Conservation (phyloP, 2,797 vertebrate species). For the Margarornis squamiger region DNA sequence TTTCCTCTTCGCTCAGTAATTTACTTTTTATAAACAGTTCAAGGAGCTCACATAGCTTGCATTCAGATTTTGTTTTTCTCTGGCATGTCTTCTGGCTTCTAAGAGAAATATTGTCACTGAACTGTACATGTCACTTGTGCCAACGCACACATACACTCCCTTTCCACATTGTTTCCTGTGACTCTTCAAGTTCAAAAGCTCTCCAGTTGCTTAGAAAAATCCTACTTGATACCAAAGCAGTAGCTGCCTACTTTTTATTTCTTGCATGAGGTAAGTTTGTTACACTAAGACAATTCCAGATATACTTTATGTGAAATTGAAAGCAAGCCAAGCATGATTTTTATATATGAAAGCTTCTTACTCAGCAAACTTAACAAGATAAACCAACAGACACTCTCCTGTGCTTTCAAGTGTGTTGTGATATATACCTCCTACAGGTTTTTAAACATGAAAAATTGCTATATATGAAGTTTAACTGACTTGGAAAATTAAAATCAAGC, state of each 20-base stretch:
- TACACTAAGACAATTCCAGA: neutral
- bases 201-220: neutral
- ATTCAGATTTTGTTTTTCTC: neutral
- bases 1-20: neutral
- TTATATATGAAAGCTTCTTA: neutral
- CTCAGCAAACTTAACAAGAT: neutral
- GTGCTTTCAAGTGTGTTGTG: slow-evolving; percentile 32
- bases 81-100: neutral
- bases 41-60: neutral
- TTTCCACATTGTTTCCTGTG: slow-evolving; percentile 31
- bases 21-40: neutral
- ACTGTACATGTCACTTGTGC: slow-evolving; percentile 32
- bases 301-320: neutral
- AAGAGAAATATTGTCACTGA: neutral
- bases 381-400: neutral
- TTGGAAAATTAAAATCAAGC: slow-evolving; percentile 36
- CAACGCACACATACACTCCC: slow-evolving; percentile 64
- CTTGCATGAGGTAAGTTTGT: neutral
- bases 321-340: neutral
- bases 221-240: neutral
- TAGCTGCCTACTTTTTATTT: neutral
- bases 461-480: neutral
- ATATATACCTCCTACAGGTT: neutral
- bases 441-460: slow-evolving; percentile 32
- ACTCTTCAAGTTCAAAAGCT: slow-evolving; percentile 43